Evolutionary conservation across 2,797 vertebrate species (phyloP).

Genomic region (Takifugu rubripes): DNA sequence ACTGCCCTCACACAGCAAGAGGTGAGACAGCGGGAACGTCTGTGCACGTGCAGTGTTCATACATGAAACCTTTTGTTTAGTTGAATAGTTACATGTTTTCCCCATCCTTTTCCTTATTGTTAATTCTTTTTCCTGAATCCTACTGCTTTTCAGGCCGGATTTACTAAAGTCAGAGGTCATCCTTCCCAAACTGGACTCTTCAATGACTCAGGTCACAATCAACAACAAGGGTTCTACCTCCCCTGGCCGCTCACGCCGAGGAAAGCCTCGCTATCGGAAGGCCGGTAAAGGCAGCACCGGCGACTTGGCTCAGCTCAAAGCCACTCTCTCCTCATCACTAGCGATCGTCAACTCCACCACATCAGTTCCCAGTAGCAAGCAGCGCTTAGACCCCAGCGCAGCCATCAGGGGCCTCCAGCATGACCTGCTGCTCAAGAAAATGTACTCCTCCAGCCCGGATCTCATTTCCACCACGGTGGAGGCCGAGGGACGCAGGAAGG

Average conservation of each 20-base stretch:
- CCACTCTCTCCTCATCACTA: slow-evolving; percentile 72
- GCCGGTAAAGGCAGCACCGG: slow-evolving; percentile 86
- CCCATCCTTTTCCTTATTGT: neutral
- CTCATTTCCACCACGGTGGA: slow-evolving; percentile 88
- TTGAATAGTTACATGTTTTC: no score
- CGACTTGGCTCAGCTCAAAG: slow-evolving; percentile 82
- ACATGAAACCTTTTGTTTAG: no score
- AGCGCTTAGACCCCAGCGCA: slow-evolving; percentile 69
- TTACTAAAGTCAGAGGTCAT: slow-evolving; percentile 93
- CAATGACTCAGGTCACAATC: slow-evolving; percentile 88
- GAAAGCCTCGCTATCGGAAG: slow-evolving; percentile 90
- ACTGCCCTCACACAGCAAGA: slow-evolving; percentile 86
- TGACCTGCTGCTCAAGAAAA: slow-evolving; percentile 84
- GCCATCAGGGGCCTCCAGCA: slow-evolving; percentile 82
- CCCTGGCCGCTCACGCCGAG: slow-evolving; percentile 85
- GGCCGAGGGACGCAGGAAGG: slow-evolving; percentile 71
- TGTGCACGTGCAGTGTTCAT: neutral
- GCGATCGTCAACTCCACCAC: slow-evolving; percentile 64
- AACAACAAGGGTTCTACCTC: slow-evolving; percentile 89
- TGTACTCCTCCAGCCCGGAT: slow-evolving; percentile 91
- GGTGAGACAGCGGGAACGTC: slow-evolving; percentile 62
- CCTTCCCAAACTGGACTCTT: slow-evolving; percentile 87
- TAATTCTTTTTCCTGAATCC: neutral
- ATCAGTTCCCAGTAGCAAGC: slow-evolving; percentile 71
- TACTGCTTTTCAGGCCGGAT: slow-evolving; percentile 81